Evolutionary conservation across 2,888 invertebrate species (phyloP).

Genomic region (Rotaria sp.): DNA sequence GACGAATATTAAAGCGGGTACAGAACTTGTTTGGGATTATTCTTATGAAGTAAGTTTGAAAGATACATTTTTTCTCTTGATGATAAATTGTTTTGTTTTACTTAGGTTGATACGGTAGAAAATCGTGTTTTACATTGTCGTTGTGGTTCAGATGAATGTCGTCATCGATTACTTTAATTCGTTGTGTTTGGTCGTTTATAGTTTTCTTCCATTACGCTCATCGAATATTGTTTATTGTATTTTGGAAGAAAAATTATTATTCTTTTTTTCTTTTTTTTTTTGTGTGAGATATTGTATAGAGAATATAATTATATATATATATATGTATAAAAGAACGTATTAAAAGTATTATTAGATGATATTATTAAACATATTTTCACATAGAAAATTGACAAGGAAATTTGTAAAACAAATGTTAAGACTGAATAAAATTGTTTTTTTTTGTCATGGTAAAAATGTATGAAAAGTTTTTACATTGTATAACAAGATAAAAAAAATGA

Average conservation of each 20-base stretch:
- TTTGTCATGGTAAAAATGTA: too few species aligned
- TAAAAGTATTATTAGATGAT: background rate
- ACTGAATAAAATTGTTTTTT: too few species aligned
- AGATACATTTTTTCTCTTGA: background rate
- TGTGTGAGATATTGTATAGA: background rate
- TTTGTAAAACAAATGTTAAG: too few species aligned
- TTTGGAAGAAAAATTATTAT: background rate
- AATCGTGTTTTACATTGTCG: slow-evolving; percentile 7
- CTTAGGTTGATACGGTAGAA: background rate
- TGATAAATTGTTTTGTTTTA: background rate
- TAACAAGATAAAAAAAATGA: too few species aligned
- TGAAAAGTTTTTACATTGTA: too few species aligned
- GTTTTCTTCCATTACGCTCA: background rate
- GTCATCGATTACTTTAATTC: background rate
- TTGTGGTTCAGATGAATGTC: background rate
- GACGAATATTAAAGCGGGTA: slow-evolving; percentile 78
- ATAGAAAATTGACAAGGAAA: too few species aligned
- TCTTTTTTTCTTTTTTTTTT: background rate
- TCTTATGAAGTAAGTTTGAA: slow-evolving; percentile 80
- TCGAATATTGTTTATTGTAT: background rate
- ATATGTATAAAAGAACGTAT: background rate
- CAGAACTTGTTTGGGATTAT: slow-evolving; percentile 95
- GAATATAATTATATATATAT: background rate
- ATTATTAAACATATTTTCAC: background rate
- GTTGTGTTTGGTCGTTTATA: background rate